phyloP scores from a whole-genome alignment of 1,140 invertebrate species.

The Musca domestica region DNA sequence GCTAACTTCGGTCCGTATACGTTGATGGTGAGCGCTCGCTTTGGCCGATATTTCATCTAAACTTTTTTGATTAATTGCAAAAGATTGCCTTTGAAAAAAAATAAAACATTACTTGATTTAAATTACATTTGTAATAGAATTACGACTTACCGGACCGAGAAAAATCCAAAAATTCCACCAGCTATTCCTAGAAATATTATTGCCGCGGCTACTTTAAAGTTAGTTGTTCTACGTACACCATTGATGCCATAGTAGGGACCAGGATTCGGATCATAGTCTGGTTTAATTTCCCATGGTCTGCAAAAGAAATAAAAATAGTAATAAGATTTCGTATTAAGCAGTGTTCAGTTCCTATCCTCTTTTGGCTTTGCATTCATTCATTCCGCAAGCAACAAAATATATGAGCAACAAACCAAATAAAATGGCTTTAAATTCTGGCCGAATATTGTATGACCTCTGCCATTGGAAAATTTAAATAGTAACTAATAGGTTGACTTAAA shows the following conservation, averaged over 20 bases:
- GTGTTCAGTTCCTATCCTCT: too few species aligned
- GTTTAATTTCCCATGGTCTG: conserved; percentile 48
- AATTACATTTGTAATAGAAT: background rate
- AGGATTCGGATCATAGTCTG: conserved; percentile 42
- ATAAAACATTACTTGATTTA: background rate
- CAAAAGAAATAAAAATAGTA: too few species aligned
- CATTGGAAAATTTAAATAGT: too few species aligned
- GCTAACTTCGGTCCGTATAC: conserved; percentile 54
- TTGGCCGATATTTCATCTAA: conserved; percentile 55
- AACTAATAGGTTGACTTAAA: too few species aligned
- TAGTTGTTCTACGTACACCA: conserved; percentile 59
- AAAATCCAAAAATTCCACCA: conserved; percentile 58
- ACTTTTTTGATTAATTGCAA: conserved; percentile 52
- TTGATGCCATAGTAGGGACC: conserved; percentile 61
- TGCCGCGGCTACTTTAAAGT: conserved; percentile 58
- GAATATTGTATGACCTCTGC: too few species aligned
- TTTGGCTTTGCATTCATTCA: background rate
- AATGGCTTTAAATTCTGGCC: background rate
- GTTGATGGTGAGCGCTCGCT: conserved; percentile 54
- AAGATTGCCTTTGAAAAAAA: conserved; percentile 56
- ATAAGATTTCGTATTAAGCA: background rate
- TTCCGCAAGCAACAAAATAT: background rate
- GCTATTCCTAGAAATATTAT: conserved; percentile 57
- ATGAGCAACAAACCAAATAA: background rate
- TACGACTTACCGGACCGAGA: conserved; percentile 58